Percentiles rank a stretch among this genome's conserved stretches.
Conservation (phyloP, 2,888 invertebrate genomes). For the Theodoxus fluviatilis region DNA sequence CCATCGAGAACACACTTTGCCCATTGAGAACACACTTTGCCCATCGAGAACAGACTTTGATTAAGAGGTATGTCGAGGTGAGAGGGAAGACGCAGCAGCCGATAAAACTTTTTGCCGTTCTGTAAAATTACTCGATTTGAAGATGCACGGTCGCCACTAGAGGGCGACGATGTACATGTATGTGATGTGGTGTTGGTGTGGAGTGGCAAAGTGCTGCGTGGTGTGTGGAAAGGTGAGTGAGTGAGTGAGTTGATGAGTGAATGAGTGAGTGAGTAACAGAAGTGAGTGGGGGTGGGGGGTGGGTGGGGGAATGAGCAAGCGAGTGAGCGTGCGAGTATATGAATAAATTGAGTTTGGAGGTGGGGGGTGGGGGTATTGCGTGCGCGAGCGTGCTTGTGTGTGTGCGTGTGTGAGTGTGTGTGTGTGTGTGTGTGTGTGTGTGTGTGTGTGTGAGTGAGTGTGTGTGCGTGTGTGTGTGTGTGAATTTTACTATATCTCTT, state of each 20-base stretch:
- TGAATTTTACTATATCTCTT: too few species aligned
- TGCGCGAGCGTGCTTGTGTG: neutral
- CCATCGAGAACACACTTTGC: too few species aligned
- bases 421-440: neutral
- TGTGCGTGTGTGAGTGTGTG: constrained; percentile 7
- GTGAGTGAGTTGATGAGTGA: neutral
- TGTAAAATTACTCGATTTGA: too few species aligned
- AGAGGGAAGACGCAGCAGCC: too few species aligned
- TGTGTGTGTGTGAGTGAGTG: neutral
- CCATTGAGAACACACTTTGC: too few species aligned
- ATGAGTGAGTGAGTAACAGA: neutral
- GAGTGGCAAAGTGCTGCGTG: constrained; percentile 8
- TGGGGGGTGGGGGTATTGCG: neutral
- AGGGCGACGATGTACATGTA: too few species aligned
- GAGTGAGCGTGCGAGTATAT: neutral
- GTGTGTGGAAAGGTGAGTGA: neutral
- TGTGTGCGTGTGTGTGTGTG: neutral
- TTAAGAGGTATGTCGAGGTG: too few species aligned
- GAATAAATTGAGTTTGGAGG: neutral
- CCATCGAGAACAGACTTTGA: too few species aligned
- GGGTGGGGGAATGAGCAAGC: neutral
- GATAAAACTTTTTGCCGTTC: too few species aligned
- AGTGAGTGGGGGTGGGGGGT: neutral
- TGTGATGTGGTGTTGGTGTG: too few species aligned
- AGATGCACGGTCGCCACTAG: too few species aligned